Evolutionary conservation across 2,797 vertebrate genomes (phyloP).

Genomic region (Synanceia verrucosa): DNA sequence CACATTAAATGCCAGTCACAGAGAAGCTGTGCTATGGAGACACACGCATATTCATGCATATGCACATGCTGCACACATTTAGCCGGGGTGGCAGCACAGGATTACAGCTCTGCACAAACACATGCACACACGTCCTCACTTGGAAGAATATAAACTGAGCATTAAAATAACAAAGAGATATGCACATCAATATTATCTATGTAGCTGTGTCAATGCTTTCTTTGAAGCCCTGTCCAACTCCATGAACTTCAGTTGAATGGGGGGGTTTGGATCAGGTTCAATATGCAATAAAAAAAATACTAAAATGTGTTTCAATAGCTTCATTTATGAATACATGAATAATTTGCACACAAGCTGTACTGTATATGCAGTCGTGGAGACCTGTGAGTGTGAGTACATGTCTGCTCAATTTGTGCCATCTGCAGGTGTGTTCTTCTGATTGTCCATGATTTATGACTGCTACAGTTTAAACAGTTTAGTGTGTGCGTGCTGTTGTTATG

Average conservation of each 20-base stretch:
- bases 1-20: conserved; percentile 57
- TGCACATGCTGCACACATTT: conserved; percentile 11
- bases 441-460: conserved; percentile 23
- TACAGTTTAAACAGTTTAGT: background rate
- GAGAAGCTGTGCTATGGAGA: conserved; percentile 33
- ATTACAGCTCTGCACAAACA: conserved; percentile 29
- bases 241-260: conserved; percentile 14
- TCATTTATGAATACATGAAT: conserved; percentile 59
- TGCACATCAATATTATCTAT: conserved; percentile 20
- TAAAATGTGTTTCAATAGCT: background rate
- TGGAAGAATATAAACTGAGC: conserved; percentile 7
- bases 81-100: conserved; percentile 16
- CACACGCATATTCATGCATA: conserved; percentile 8
- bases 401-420: conserved; percentile 16
- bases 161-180: conserved; percentile 39
- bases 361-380: background rate
- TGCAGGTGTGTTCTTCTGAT: conserved; percentile 25
- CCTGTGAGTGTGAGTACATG: conserved; percentile 33
- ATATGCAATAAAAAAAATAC: conserved; percentile 31
- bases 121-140: background rate
- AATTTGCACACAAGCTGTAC: too few species aligned
- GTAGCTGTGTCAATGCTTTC: conserved; percentile 1
- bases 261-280: conserved; percentile 24
- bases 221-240: conserved; percentile 38
- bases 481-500: conserved; percentile 5